Conservation (phyloP, 2,888 invertebrate genomes). For the Adela reaumurella region DNA sequence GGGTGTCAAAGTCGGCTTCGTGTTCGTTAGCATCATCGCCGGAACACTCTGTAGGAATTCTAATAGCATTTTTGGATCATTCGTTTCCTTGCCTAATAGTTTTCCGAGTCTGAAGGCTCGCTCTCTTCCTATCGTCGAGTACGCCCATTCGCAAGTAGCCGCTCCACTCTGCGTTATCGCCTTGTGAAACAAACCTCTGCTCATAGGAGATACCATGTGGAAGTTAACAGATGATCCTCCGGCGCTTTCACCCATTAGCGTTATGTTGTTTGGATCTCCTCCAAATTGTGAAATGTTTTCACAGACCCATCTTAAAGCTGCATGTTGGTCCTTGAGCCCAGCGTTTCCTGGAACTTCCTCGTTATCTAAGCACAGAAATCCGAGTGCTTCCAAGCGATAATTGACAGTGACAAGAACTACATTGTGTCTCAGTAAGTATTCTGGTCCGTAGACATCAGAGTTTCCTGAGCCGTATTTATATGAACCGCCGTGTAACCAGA, state of each 20-base stretch:
- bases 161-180: conserved; percentile 37
- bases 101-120: conserved; percentile 27
- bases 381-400: conserved; percentile 31
- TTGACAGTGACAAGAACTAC: conserved; percentile 39
- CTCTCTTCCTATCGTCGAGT: conserved; percentile 14
- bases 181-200: conserved; percentile 32
- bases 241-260: conserved; percentile 39
- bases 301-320: conserved; percentile 28
- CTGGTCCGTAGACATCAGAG: conserved; percentile 27
- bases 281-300: conserved; percentile 29
- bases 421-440: conserved; percentile 30
- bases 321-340: conserved; percentile 35
- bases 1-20: conserved; percentile 20
- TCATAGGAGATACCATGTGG: conserved; percentile 36
- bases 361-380: conserved; percentile 25
- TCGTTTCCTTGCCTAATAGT: conserved; percentile 26
- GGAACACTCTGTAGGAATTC: conserved; percentile 23
- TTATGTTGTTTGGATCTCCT: conserved; percentile 30
- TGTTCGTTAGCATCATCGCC: conserved; percentile 18
- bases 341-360: conserved; percentile 35
- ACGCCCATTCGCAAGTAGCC: conserved; percentile 24
- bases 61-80: conserved; percentile 21
- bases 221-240: conserved; percentile 32
- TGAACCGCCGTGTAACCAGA: conserved; percentile 39
- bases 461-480: conserved; percentile 33